Conservation (phyloP, 2,888 invertebrate genomes). For the Melipona bicolor region DNA sequence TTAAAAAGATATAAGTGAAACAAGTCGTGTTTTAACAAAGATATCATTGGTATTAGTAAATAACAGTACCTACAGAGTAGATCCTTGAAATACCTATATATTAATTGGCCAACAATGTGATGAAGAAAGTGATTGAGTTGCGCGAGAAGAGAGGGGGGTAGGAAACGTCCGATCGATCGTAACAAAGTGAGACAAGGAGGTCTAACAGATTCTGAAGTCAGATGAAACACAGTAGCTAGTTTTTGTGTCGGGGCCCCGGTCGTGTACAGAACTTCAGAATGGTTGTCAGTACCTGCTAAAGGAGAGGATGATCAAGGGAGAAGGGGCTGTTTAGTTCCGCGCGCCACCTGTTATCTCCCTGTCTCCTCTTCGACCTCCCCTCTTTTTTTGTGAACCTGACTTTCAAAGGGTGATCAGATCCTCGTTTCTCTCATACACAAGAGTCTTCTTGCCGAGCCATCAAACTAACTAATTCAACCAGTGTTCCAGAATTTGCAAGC, state of each 20-base stretch:
- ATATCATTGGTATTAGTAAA: too few species aligned
- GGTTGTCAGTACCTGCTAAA: conserved; percentile 47
- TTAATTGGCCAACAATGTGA: background rate
- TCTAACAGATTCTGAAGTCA: conserved; percentile 61
- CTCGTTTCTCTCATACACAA: conserved; percentile 55
- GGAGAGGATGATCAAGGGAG: conserved; percentile 59
- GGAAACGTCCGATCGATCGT: conserved; percentile 39
- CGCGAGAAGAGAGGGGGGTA: background rate
- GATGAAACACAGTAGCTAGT: conserved; percentile 76
- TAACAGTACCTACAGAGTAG: too few species aligned
- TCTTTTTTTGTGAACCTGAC: conserved; percentile 39
- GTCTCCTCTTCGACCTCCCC: conserved; percentile 63
- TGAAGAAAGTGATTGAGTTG: background rate
- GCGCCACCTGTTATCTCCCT: conserved; percentile 81
- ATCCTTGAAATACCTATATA: background rate
- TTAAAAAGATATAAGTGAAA: too few species aligned
- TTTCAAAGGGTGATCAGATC: conserved; percentile 66
- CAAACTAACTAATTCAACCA: background rate
- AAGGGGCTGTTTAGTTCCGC: conserved; percentile 80
- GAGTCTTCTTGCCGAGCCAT: conserved; percentile 21
- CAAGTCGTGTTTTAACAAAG: too few species aligned
- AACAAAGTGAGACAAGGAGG: conserved; percentile 37
- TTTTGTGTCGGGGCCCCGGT: conserved; percentile 73
- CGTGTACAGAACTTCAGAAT: conserved; percentile 52
- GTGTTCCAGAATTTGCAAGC: background rate